Evolutionary conservation across 2,797 vertebrate genomes (phyloP).

Genomic region (Chaenodraco wilsoni): DNA sequence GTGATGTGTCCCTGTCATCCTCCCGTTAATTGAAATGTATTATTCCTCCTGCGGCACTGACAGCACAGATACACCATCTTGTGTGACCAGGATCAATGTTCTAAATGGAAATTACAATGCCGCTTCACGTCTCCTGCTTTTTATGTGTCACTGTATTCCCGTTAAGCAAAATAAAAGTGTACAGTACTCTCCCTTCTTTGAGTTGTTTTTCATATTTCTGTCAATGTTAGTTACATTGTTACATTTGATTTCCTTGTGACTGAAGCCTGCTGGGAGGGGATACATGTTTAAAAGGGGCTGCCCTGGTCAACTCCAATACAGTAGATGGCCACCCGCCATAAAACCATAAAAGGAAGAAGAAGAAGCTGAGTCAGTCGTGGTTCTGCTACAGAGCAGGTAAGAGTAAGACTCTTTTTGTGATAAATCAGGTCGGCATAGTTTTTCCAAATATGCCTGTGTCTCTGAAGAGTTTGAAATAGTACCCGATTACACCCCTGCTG

Average conservation of each 20-base stretch:
- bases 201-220: constrained; percentile 1
- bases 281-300: no score
- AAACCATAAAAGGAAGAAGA: no score
- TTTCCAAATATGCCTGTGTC: no score
- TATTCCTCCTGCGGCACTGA: constrained; percentile 32
- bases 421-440: no score
- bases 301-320: no score
- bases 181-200: constrained; percentile 23
- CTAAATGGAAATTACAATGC: constrained; percentile 51
- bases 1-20: constrained; percentile 22
- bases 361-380: no score
- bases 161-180: constrained; percentile 26
- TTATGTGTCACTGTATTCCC: constrained; percentile 59
- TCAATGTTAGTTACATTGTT: constrained; percentile 42
- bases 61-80: constrained; percentile 31
- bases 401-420: no score
- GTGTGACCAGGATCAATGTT: constrained; percentile 49
- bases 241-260: no score
- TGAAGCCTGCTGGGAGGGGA: no score
- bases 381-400: no score
- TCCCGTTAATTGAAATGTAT: constrained; percentile 38
- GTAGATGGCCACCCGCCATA: no score
- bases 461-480: no score
- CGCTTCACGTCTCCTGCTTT: constrained; percentile 37
- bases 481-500: not conserved